Conservation (phyloP, 1,140 invertebrate species). For the Apis florea region DNA sequence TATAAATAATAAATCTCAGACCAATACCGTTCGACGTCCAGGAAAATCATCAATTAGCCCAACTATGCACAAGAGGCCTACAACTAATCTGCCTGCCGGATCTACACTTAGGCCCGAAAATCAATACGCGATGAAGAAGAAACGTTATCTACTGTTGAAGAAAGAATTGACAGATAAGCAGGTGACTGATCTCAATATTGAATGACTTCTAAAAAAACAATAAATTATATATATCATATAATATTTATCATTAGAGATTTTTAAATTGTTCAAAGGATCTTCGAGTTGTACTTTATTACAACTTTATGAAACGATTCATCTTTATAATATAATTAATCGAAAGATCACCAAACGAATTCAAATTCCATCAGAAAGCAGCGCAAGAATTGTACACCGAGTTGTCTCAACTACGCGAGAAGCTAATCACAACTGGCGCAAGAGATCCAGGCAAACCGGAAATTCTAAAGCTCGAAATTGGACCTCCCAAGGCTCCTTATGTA, state of each 20-base stretch:
- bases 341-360: background rate
- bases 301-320: background rate
- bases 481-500: background rate
- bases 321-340: background rate
- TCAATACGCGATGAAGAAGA: slow-evolving; percentile 64
- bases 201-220: no score
- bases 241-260: no score
- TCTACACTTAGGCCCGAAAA: slow-evolving; percentile 64
- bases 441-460: slow-evolving; percentile 70
- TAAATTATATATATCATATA: no score
- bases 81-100: background rate
- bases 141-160: slow-evolving; percentile 57
- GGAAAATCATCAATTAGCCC: slow-evolving; percentile 12
- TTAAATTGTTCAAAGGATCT: no score
- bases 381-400: slow-evolving; percentile 64
- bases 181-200: slow-evolving; percentile 38
- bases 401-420: slow-evolving; percentile 65
- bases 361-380: slow-evolving; percentile 51
- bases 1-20: slow-evolving; percentile 18
- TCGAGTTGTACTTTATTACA: no score
- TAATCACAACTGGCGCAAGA: slow-evolving; percentile 64
- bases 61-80: slow-evolving; percentile 17
- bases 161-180: slow-evolving; percentile 69
- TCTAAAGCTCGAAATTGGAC: slow-evolving; percentile 16
- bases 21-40: slow-evolving; percentile 42